A percentile compares a stretch with the other conserved stretches of the same genome.
Evolutionary conservation across 2,888 invertebrate genomes (phyloP).

Genomic region (Digitonthophagus gazella): DNA sequence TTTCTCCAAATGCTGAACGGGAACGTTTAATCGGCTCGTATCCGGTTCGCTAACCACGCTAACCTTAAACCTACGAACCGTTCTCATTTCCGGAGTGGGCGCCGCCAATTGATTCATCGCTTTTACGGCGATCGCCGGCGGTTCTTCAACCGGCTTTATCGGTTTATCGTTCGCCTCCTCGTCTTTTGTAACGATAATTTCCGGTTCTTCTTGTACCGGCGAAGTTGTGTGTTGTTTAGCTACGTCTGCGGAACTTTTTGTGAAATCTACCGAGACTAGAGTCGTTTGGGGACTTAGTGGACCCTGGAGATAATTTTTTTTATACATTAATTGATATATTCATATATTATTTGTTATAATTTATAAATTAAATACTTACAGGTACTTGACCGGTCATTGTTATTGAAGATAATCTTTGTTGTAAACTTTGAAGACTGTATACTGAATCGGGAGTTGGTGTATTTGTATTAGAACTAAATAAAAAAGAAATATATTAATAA

Average conservation of each 20-base stretch:
- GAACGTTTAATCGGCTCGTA: constrained; percentile 39
- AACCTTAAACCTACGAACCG: constrained; percentile 55
- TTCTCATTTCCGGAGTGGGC: constrained; percentile 41
- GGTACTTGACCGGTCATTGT: constrained; percentile 48
- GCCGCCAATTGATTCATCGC: constrained; percentile 9
- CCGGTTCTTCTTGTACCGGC: constrained; percentile 29
- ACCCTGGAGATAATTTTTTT: constrained; percentile 48
- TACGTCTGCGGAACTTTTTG: constrained; percentile 24
- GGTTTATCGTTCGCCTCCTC: constrained; percentile 2
- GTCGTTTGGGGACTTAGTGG: constrained; percentile 61
- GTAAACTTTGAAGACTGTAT: constrained; percentile 67
- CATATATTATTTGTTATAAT: too few relatives aligned
- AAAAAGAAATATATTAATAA: background rate
- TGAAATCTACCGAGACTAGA: constrained; percentile 49
- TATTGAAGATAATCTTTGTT: constrained; percentile 66
- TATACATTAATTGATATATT: background rate
- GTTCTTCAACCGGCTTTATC: constrained; percentile 5
- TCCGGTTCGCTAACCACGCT: constrained; percentile 55
- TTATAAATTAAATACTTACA: constrained; percentile 49
- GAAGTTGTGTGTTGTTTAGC: constrained; percentile 17
- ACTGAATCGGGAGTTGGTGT: constrained; percentile 55
- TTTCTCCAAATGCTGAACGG: constrained; percentile 20
- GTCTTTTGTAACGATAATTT: constrained; percentile 12
- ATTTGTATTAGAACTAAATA: constrained; percentile 20
- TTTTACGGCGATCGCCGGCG: constrained; percentile 3